phyloP scores from a whole-genome alignment of 2,113 vertebrate genomes.

The Panthera tigris region DNA sequence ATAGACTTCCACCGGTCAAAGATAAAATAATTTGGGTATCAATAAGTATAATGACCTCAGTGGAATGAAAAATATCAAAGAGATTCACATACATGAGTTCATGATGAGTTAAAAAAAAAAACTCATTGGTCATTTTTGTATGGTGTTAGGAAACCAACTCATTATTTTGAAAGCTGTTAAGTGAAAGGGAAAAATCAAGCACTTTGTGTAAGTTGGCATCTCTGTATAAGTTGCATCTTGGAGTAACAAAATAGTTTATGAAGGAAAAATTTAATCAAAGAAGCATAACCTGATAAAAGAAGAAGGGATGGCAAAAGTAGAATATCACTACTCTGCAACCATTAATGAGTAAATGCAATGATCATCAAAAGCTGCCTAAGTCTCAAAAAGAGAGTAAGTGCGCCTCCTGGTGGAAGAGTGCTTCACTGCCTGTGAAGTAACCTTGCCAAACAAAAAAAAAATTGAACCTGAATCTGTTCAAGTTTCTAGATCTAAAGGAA shows the following conservation, averaged over 20 bases:
- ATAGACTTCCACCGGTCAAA: not conserved
- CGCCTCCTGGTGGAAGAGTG: not conserved
- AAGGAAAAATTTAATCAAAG: not conserved
- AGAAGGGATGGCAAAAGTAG: not conserved
- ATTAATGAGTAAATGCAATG: not conserved
- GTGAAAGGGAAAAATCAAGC: not conserved
- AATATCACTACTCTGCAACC: not conserved
- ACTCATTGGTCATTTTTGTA: not conserved
- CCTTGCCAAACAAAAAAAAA: not conserved
- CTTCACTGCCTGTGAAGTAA: not conserved
- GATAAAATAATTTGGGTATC: not conserved
- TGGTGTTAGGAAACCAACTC: not conserved
- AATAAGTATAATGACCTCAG: not conserved
- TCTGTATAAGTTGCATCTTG: not conserved
- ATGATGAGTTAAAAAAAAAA: not conserved
- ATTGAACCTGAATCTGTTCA: not conserved
- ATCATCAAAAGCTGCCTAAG: too few relatives aligned
- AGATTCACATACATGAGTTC: not conserved
- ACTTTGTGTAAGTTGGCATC: not conserved
- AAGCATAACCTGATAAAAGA: not conserved
- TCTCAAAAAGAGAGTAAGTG: not conserved
- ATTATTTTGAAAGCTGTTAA: constrained; percentile 44
- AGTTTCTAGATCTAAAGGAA: not conserved
- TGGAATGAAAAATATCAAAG: constrained; percentile 30
- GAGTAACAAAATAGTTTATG: constrained; percentile 11